Base-by-base conservation (phyloP, 1,140 invertebrate genomes). In the Drosophila truncata region DNA sequence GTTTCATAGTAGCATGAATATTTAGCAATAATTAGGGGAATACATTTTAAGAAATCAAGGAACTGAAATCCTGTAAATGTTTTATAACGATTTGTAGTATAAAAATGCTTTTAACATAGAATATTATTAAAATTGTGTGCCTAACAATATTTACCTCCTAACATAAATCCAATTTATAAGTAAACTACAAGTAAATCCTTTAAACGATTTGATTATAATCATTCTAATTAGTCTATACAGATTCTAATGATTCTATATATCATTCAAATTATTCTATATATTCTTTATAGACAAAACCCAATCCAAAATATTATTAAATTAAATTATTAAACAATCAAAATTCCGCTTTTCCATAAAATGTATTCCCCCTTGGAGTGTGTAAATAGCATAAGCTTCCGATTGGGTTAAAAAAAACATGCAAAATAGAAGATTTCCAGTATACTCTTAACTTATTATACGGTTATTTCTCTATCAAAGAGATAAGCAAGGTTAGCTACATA, bases 391-490 rank as follows among this genome's bases (percentile, higher is more conserved):
- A 2, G n/a, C 23, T 27, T 58, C 10, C n/a, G n/a, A 25, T 50
- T 11, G 39, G 18, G 47, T 73, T 50, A 46, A 8, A 61, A 8
- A 61, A 60, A 61, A 62, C 70, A 73, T 73, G 67, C 70, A 73
- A 31, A 10, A 61, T 18, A 35, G 18, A 35, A 37, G 39, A 42
- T 50, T 50, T 57, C n/a, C 13, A 31, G 16, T 49, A 60, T 35
- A 41, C 52, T 67, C 14, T 58, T 59, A 42, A 33, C 14, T 71
- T 58, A 23, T 23, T 54, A 35, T 41, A 18, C 8, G 33, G 35
- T 35, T 20, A 31, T 16, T 50, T 10, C 27, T 42, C 44, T 27
- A 50, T 52, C 25, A 42, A 25, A 37, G 23, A 54, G 37, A 35
- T 35, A 31, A n/a, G 29, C 66, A 44, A 23, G n/a, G 37, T 54